A percentile compares a stretch with the other conserved stretches of the same genome.
phyloP scores from a whole-genome alignment of 2,797 vertebrate species.

The Dendrocincla fuliginosa region DNA sequence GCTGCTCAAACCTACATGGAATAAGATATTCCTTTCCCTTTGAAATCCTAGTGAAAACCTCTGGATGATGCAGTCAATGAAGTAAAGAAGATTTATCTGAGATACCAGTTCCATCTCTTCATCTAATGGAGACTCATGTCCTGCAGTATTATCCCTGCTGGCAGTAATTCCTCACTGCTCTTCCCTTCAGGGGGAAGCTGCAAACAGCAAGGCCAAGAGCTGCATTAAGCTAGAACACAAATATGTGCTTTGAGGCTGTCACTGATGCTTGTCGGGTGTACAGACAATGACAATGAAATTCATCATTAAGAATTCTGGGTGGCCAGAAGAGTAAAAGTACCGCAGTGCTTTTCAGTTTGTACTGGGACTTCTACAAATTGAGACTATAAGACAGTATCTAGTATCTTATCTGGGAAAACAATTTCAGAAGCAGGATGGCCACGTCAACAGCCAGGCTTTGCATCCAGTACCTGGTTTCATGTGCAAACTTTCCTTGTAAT shows the following conservation, averaged over 20 bases:
- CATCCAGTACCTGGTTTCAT: background rate
- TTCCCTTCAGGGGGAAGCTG: background rate
- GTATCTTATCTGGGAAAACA: background rate
- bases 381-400: background rate
- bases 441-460: background rate
- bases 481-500: background rate
- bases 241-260: background rate
- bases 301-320: background rate
- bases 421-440: background rate
- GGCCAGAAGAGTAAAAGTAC: conserved; percentile 2
- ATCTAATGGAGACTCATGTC: background rate
- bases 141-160: background rate
- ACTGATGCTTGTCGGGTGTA: background rate
- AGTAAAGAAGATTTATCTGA: background rate
- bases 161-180: background rate
- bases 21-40: background rate
- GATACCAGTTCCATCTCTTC: background rate
- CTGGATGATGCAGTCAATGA: background rate
- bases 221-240: background rate
- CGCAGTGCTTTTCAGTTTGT: background rate
- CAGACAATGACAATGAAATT: background rate
- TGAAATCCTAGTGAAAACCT: background rate
- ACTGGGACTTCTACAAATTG: background rate
- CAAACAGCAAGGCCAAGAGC: background rate
- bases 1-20: background rate